Evolutionary conservation across 2,113 vertebrate species (phyloP).

Genomic region (Lepus timidus): DNA sequence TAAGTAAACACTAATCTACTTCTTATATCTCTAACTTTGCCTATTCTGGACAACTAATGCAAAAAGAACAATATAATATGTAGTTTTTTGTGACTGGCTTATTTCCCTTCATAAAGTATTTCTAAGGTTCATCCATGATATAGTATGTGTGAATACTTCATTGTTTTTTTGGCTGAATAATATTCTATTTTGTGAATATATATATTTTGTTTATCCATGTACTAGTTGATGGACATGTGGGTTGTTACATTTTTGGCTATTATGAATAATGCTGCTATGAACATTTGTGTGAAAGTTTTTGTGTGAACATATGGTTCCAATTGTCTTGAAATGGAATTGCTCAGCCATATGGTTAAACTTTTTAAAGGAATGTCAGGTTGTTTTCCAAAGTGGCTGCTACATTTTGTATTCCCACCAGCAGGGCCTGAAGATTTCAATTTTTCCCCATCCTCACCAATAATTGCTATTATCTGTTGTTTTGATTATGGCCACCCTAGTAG

Average conservation of each 20-base stretch:
- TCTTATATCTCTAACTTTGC: neutral
- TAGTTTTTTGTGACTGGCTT: neutral
- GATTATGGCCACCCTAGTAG: neutral
- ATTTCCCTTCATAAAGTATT: slow-evolving; percentile 26
- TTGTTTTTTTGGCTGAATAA: neutral
- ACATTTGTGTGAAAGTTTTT: neutral
- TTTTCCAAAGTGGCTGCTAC: neutral
- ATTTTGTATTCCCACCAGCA: neutral
- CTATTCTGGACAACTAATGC: neutral
- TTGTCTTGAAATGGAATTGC: slow-evolving; percentile 25
- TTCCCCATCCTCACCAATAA: neutral
- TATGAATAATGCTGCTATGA: neutral
- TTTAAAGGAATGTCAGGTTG: neutral
- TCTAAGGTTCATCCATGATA: neutral
- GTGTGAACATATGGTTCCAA: neutral
- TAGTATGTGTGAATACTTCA: neutral
- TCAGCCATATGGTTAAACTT: neutral
- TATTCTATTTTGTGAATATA: neutral
- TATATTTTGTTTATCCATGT: neutral
- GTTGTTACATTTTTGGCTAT: neutral
- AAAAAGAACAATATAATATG: neutral
- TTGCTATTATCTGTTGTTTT: neutral
- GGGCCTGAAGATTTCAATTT: neutral
- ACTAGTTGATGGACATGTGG: neutral
- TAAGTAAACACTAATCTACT: neutral